These are phyloP conservation scores for Eulemur macaco DNA, from an alignment of 2,113 vertebrate genomes.

Conservation along the genomic window DNA sequence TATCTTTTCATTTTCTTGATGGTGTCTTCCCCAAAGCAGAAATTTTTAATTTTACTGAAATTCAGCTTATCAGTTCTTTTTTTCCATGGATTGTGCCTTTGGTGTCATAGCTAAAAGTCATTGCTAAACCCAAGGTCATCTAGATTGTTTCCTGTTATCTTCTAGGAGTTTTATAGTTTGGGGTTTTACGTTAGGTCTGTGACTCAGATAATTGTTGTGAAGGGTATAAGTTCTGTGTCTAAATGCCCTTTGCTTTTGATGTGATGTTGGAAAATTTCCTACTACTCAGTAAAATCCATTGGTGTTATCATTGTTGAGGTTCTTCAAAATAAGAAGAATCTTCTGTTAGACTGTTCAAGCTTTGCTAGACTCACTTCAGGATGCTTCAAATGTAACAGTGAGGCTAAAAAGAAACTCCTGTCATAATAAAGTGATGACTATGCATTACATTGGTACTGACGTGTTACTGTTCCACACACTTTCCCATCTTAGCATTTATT, in stretches of 20 bases:
- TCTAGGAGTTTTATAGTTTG: neutral
- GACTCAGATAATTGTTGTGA: neutral
- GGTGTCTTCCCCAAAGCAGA: neutral
- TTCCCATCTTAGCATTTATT: neutral
- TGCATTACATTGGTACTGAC: neutral
- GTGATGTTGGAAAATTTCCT: neutral
- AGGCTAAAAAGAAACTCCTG: neutral
- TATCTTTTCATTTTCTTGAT: neutral
- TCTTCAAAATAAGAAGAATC: neutral
- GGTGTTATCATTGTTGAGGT: neutral
- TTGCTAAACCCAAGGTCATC: neutral
- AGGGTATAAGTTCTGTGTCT: neutral
- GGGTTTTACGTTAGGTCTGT: neutral
- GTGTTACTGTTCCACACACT: neutral
- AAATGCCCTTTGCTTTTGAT: neutral
- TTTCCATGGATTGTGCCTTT: neutral
- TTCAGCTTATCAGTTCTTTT: neutral
- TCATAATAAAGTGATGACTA: neutral
- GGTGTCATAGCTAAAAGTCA: neutral
- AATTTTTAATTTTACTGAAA: neutral
- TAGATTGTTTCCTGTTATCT: neutral
- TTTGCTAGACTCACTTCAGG: neutral
- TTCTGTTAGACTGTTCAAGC: fast-evolving
- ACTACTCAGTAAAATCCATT: neutral
- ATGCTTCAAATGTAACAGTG: neutral